Conservation (phyloP, 2,113 vertebrate genomes). For the Menura novaehollandiae region DNA sequence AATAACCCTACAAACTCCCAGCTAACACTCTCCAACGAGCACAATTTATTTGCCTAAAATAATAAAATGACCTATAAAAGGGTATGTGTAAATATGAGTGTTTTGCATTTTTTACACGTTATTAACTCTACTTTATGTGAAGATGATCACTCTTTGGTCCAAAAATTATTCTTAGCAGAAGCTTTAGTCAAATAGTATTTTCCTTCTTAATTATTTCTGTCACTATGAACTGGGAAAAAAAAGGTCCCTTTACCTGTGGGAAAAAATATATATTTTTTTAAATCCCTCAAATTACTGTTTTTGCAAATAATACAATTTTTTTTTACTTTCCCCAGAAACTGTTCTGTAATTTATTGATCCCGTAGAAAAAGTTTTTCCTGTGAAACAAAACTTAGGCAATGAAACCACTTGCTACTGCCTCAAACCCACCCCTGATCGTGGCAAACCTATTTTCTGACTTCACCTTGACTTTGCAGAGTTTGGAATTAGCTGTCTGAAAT, state of each 20-base stretch:
- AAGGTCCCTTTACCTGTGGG: not conserved
- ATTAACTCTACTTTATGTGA: not conserved
- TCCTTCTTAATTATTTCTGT: slow-evolving; percentile 8
- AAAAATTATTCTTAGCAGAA: not conserved
- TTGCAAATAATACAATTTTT: not conserved
- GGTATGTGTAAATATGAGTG: not conserved
- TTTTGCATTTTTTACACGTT: not conserved
- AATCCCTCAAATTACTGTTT: not conserved
- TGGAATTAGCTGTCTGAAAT: slow-evolving; percentile 57
- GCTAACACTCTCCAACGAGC: not conserved
- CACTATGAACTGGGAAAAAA: not conserved
- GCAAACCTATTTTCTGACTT: slow-evolving; percentile 16
- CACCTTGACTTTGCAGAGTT: slow-evolving; percentile 50
- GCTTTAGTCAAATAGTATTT: not conserved
- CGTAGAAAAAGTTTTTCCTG: not conserved
- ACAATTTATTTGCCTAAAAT: not conserved
- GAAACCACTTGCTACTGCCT: not conserved
- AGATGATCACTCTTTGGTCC: not conserved
- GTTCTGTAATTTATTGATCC: not conserved
- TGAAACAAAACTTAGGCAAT: not conserved
- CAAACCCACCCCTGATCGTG: not conserved
- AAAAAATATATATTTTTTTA: not conserved
- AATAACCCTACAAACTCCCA: not conserved
- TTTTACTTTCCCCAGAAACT: not conserved
- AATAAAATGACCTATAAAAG: not conserved